phyloP scores from a whole-genome alignment of 2,888 invertebrate genomes.

The Microctonus hyperodae region DNA sequence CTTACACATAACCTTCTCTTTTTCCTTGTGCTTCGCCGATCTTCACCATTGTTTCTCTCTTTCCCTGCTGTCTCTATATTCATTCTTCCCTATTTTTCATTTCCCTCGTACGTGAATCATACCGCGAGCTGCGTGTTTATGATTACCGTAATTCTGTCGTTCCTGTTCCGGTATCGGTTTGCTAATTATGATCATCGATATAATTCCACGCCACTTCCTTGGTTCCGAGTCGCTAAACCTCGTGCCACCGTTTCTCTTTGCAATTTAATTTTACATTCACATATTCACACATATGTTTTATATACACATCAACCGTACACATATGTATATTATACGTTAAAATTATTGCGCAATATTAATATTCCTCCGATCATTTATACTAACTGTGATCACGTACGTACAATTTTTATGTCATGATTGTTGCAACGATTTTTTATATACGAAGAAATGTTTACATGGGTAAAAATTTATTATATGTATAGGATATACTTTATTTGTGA shows the following conservation, averaged over 20 bases:
- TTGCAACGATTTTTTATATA: background rate
- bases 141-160: slow-evolving; percentile 62
- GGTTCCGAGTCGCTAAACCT: slow-evolving; percentile 35
- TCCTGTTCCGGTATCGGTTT: slow-evolving; percentile 55
- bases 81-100: slow-evolving; percentile 26
- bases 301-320: too few relatives aligned
- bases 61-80: slow-evolving; percentile 30
- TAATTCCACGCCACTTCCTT: slow-evolving; percentile 57
- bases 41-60: slow-evolving; percentile 37
- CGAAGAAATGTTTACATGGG: background rate
- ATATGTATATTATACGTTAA: background rate
- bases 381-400: background rate
- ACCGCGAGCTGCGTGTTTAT: slow-evolving; percentile 52
- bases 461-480: background rate
- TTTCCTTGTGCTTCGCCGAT: slow-evolving; percentile 57
- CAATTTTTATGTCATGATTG: background rate
- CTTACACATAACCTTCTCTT: slow-evolving; percentile 41
- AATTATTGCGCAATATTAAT: background rate
- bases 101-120: slow-evolving; percentile 48
- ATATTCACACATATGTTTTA: background rate
- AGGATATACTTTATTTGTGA: too few relatives aligned
- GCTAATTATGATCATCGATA: slow-evolving; percentile 63
- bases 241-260: slow-evolving; percentile 1
- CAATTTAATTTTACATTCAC: background rate
- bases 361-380: background rate